Evolutionary conservation across 2,797 vertebrate genomes (phyloP).

Genomic region (Protonibea diacanthus): DNA sequence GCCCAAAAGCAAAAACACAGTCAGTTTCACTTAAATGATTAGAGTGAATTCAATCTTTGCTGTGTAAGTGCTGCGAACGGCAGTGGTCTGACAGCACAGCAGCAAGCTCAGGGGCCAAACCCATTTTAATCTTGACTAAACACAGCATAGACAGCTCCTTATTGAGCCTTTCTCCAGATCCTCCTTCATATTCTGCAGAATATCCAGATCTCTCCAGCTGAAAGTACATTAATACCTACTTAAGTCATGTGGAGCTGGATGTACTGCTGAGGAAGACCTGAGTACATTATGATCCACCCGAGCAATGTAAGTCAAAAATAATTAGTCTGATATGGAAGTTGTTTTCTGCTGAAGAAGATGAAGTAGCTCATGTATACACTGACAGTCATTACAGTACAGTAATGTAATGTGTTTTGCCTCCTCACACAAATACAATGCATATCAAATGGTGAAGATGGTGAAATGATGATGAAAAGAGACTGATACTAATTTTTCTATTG

Average conservation of each 20-base stretch:
- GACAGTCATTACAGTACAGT: background rate
- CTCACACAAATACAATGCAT: background rate
- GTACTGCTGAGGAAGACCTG: constrained; percentile 8
- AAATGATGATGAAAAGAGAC: too few relatives aligned
- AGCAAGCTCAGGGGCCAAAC: constrained; percentile 13
- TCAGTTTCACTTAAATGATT: constrained; percentile 50
- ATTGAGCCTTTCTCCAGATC: constrained; percentile 43
- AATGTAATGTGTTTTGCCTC: background rate
- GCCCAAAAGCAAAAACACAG: constrained; percentile 36
- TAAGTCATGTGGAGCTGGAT: constrained; percentile 30
- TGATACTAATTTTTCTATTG: background rate
- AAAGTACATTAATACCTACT: constrained; percentile 43
- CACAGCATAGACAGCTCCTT: constrained; percentile 20
- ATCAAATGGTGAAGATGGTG: background rate
- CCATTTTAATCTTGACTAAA: constrained; percentile 49
- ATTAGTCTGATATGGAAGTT: constrained; percentile 25
- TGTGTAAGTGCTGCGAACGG: constrained; percentile 29
- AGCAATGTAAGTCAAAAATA: constrained; percentile 30
- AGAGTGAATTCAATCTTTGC: constrained; percentile 35
- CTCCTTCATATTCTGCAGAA: constrained; percentile 27
- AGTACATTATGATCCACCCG: constrained; percentile 34
- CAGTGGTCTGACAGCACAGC: constrained; percentile 23
- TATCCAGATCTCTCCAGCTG: constrained; percentile 27
- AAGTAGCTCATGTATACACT: background rate
- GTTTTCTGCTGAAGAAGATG: background rate